Evolutionary conservation across 2,113 vertebrate species (phyloP).

Genomic region (Colistium nudipinnis): DNA sequence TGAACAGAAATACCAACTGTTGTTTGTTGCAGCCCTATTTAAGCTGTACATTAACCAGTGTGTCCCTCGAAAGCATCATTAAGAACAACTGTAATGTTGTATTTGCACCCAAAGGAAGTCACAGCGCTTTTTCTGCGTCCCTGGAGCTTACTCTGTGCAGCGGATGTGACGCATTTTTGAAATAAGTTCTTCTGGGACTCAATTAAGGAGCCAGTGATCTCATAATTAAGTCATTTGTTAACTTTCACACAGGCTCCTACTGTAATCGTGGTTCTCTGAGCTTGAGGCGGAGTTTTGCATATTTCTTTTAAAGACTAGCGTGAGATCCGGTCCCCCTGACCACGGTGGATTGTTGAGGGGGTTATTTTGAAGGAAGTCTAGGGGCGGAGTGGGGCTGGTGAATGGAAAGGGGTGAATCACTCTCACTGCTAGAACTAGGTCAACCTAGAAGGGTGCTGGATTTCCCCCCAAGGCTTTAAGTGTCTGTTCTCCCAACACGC

Average conservation of each 20-base stretch:
- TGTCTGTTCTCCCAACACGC: constrained; percentile 33
- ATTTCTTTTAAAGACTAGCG: constrained; percentile 31
- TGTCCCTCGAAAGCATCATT: background rate
- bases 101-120: constrained; percentile 16
- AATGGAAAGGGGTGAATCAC: constrained; percentile 74
- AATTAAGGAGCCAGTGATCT: constrained; percentile 45
- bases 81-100: constrained; percentile 7
- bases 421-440: constrained; percentile 78
- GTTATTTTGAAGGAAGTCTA: constrained; percentile 47
- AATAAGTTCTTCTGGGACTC: constrained; percentile 53
- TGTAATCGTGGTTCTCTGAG: constrained; percentile 29
- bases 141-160: constrained; percentile 1
- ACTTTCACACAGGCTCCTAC: constrained; percentile 25
- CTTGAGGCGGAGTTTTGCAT: constrained; percentile 20
- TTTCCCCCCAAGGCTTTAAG: constrained; percentile 70
- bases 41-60: too few species aligned
- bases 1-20: background rate
- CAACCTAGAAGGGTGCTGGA: constrained; percentile 71
- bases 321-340: constrained; percentile 41
- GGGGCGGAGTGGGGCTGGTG: constrained; percentile 46
- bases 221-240: constrained; percentile 62
- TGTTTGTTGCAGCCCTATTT: background rate
- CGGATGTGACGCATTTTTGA: constrained; percentile 26
- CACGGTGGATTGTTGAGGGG: constrained; percentile 38
- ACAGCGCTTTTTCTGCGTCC: constrained; percentile 20